These are phyloP conservation scores for Chydorus sphaericus DNA, from an alignment of 2,888 invertebrate genomes.

Conservation along the genomic window DNA sequence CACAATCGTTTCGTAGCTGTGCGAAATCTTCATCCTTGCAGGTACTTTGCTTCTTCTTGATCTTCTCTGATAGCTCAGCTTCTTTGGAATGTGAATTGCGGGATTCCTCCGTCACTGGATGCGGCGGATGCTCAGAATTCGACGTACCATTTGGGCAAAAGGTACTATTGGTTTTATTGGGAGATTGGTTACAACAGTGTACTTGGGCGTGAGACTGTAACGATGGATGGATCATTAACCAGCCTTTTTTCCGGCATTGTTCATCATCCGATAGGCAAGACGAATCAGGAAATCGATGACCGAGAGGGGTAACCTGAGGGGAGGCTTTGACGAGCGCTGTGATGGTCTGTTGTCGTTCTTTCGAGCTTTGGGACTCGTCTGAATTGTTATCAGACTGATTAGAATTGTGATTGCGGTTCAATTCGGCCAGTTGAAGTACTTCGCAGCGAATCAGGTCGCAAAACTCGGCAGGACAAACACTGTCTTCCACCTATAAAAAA, in stretches of 20 bases:
- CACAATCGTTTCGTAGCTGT: neutral
- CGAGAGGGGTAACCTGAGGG: neutral
- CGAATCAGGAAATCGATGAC: neutral
- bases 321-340: slow-evolving; percentile 46
- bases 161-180: neutral
- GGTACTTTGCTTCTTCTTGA: neutral
- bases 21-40: neutral
- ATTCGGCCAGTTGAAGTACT: slow-evolving; percentile 39
- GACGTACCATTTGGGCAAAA: neutral
- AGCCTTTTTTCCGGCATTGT: neutral
- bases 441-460: slow-evolving; percentile 94
- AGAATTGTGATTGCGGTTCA: neutral
- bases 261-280: neutral
- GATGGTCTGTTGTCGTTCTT: slow-evolving; percentile 3
- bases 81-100: neutral
- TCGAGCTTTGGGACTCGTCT: neutral
- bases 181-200: neutral
- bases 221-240: neutral
- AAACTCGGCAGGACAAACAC: slow-evolving; percentile 82
- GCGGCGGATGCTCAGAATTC: neutral
- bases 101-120: neutral
- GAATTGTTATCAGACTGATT: no score
- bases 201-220: neutral
- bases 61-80: neutral
- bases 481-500: slow-evolving; percentile 61